Evolutionary conservation across 1,140 invertebrate species (phyloP), one percentile per base, ranked within the genome.

Genomic region (Psix sp.): DNA sequence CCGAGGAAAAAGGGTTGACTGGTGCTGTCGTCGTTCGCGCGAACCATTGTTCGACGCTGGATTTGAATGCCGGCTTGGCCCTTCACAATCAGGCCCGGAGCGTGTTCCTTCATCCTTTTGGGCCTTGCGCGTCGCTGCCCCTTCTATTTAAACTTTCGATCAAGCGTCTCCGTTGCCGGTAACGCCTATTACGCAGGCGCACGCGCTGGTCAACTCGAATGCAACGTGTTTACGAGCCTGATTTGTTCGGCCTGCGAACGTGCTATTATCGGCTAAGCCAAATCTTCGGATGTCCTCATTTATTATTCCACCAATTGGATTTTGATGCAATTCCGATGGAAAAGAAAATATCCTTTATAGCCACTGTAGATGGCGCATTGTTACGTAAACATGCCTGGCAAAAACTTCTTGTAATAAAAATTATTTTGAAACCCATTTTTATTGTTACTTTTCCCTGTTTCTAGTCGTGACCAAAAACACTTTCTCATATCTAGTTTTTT

Each of bases 171-270:
- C 51, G 52, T 46, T 59, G 57, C 68, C 52, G 68, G 59, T 63
- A 46, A 59, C 68, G 60, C 59, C 68, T 72, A 65, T 59, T 72
- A 56, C 68, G 59, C 67, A 65, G 59, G 26, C 56, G 60, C 68
- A 56, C 59, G 54, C 62, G 56, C 62, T 66, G 46, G 54, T 36
- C 49, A 7, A 1, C 31, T 39, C 56, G 45, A 46, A 60, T 62
- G 54, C 43, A 60, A 62, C 62, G 56, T 73, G 62, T 67, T 67
- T 74, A 48, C 48, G 71, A 62, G 60, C 63, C 57, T 74, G 57
- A 74, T 74, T 74, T 74, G 71, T 74, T 74, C 56, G 51, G 46
- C 48, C 16, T 26, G 51, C 56, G 63, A 74, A 74, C 71, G 49
- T 68, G 45, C 63, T 59, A 74, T 68, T 74, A 68, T 52, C 36